These are phyloP conservation scores for Calypte anna DNA, from an alignment of 2,113 vertebrate genomes.

Conservation along the genomic window DNA sequence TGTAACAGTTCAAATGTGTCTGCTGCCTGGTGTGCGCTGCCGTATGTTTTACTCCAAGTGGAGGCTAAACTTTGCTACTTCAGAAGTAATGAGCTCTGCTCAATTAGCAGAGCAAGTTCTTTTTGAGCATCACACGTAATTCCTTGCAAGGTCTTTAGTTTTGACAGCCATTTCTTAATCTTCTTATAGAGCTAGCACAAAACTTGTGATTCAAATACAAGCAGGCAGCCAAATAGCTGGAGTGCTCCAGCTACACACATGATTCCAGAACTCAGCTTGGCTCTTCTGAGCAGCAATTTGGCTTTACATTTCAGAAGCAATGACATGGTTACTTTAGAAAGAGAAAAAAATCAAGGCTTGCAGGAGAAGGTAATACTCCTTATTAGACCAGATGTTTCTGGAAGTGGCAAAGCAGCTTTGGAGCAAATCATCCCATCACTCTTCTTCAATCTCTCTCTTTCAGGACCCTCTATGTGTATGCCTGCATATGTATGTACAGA, in stretches of 20 bases:
- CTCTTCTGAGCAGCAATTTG: neutral
- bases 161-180: slow-evolving; percentile 25
- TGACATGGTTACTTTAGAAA: neutral
- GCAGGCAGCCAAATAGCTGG: slow-evolving; percentile 9
- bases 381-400: neutral
- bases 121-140: neutral
- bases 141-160: slow-evolving; percentile 25
- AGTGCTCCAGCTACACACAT: neutral
- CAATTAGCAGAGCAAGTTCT: slow-evolving; percentile 41
- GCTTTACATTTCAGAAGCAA: neutral
- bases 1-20: neutral
- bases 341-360: neutral
- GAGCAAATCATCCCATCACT: neutral
- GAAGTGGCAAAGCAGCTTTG: neutral
- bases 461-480: neutral
- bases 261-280: neutral
- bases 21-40: neutral
- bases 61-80: slow-evolving; percentile 3
- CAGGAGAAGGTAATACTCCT: neutral
- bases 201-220: slow-evolving; percentile 1
- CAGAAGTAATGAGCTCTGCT: slow-evolving; percentile 29
- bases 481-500: neutral
- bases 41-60: neutral
- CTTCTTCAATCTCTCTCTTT: neutral
- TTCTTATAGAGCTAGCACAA: neutral